These are phyloP conservation scores for Rotaria sp. DNA, from an alignment of 2,888 invertebrate species.

Conservation along the genomic window DNA sequence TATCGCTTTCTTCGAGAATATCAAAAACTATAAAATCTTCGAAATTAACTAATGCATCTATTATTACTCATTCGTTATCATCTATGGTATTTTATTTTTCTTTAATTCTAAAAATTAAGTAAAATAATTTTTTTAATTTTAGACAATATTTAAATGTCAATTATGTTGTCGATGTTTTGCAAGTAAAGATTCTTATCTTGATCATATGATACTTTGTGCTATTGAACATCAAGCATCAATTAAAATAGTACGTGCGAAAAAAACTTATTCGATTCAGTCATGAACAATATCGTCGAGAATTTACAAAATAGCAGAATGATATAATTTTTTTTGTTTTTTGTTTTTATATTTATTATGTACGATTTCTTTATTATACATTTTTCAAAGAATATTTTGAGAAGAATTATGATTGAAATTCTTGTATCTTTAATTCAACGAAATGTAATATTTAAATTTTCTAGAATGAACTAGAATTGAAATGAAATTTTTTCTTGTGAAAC, in stretches of 20 bases:
- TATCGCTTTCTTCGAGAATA: background rate
- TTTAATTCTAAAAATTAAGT: background rate
- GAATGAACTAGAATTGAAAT: too few species aligned
- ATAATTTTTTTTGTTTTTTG: too few species aligned
- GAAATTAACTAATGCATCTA: background rate
- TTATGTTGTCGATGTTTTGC: background rate
- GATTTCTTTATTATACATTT: background rate
- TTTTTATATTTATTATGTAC: background rate
- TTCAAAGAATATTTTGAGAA: too few species aligned
- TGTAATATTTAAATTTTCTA: too few species aligned
- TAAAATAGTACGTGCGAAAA: background rate
- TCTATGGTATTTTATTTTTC: background rate
- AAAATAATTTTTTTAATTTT: background rate
- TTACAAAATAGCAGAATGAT: too few species aligned
- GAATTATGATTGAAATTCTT: too few species aligned
- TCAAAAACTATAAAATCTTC: background rate
- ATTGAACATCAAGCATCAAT: background rate
- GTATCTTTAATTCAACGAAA: too few species aligned
- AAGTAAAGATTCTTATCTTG: background rate
- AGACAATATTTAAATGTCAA: background rate
- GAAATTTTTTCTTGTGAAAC: background rate
- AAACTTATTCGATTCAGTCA: background rate
- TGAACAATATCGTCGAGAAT: too few species aligned
- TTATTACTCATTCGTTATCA: background rate
- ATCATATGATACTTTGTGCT: background rate